Evolutionary conservation across 2,113 vertebrate species (phyloP), one percentile per base, ranked within the genome.

Genomic region (Empidonax alnorum): DNA sequence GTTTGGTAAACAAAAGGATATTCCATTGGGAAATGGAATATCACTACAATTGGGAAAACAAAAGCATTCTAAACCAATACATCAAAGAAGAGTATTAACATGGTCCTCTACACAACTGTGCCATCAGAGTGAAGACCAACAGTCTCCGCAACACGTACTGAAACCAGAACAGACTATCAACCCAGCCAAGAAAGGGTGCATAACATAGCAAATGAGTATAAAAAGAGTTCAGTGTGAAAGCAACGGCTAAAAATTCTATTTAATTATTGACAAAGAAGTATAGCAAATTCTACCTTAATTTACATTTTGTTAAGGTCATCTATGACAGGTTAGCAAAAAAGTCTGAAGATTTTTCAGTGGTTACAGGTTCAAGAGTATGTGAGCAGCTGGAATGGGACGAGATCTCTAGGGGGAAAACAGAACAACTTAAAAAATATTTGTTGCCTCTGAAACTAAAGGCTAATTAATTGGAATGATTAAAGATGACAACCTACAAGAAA

Each of bases 391-490:
- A 95, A 90, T 3, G 37, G 14, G 35, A 86, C 17, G 72, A 92
- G 63, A 78, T 67, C 87, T 71, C 65, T 55, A 58, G 7, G 21
- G 31, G 10, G 41, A 0, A 2, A 81, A 87, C 1, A 5, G 55
- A 94, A 79, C 52, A 0, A 80, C 8, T 90, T 92, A 0, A 2
- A 86, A 93, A 90, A 69, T 27, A 86, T 12, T 92, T 92, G 20
- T 74, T 79, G 67, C 49, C 72, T 71, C 47, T 68, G 62, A 91
- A 92, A 80, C 10, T 25, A 71, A 72, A 86, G 3, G 59, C 44
- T 90, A 86, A 90, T 63, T 81, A 78, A 90, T 41, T 77, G n/a
- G 21, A 95, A 87, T 39, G 83, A 84, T 88, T 90, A 78, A 84
- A 91, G 56, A 77, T 35, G 39, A 87, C 53, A 68, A 87, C 56